Percentiles rank a stretch among this genome's conserved stretches.
Conservation (phyloP, 2,888 invertebrate genomes). For the Atherix ibis region DNA sequence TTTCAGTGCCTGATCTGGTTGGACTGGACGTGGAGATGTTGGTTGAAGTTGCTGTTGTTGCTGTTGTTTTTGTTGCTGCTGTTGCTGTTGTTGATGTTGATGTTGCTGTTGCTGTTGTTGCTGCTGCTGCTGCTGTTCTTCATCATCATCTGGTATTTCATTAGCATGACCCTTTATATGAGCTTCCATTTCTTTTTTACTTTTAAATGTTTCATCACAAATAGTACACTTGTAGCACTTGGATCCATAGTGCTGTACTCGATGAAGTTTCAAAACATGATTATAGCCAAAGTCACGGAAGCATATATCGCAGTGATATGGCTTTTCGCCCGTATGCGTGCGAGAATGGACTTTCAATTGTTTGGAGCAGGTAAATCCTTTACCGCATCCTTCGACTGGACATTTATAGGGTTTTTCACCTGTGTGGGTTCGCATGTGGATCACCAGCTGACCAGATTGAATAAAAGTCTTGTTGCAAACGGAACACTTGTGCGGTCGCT, state of each 20-base stretch:
- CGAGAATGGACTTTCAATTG: slow-evolving; percentile 82
- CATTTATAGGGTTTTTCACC: slow-evolving; percentile 72
- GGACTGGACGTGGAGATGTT: slow-evolving; percentile 6
- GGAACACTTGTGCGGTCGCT: slow-evolving; percentile 75
- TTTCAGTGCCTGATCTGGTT: slow-evolving; percentile 1
- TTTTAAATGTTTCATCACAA: slow-evolving; percentile 79
- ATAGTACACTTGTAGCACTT: slow-evolving; percentile 86
- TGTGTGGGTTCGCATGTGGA: slow-evolving; percentile 80
- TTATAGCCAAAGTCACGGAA: slow-evolving; percentile 84
- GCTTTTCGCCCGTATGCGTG: slow-evolving; percentile 82
- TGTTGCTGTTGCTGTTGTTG: slow-evolving; percentile 10
- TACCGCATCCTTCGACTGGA: slow-evolving; percentile 69
- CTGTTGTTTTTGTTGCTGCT: too few species aligned
- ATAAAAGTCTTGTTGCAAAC: slow-evolving; percentile 82
- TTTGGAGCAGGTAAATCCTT: slow-evolving; percentile 84
- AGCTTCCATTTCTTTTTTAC: slow-evolving; percentile 79
- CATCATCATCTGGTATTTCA: slow-evolving; percentile 38
- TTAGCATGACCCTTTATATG: slow-evolving; percentile 69
- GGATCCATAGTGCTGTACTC: slow-evolving; percentile 80
- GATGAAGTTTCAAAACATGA: slow-evolving; percentile 75
- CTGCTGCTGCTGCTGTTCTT: slow-evolving; percentile 17
- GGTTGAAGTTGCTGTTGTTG: slow-evolving; percentile 1
- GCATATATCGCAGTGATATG: slow-evolving; percentile 82
- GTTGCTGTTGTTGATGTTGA: slow-evolving; percentile 6
- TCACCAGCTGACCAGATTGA: slow-evolving; percentile 79